Percentiles rank a stretch among this genome's conserved stretches.
These are phyloP conservation scores for Subanguina moxae DNA, from an alignment of 1,140 invertebrate species.

Conservation along the genomic window DNA sequence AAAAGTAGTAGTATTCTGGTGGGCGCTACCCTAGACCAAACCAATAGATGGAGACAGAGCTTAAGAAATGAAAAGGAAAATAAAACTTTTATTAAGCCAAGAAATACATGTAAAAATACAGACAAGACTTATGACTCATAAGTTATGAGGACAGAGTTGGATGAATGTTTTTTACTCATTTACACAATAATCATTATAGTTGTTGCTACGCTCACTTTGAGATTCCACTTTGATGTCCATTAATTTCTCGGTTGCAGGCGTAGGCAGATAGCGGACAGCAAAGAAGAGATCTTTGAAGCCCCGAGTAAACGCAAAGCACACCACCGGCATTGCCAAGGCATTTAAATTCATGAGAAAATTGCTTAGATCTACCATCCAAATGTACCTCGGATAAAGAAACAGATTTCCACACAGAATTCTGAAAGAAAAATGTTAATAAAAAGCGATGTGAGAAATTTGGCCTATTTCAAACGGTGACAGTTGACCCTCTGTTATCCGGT, in stretches of 20 bases:
- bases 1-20: too few species aligned
- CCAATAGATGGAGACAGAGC: too few species aligned
- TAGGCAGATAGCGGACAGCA: constrained; percentile 39
- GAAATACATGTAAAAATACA: too few species aligned
- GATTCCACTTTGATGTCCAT: too few species aligned
- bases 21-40: too few species aligned
- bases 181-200: too few species aligned
- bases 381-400: constrained; percentile 16
- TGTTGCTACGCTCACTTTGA: too few species aligned
- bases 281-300: constrained; percentile 42
- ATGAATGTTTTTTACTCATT: too few species aligned
- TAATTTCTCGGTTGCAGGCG: neutral
- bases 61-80: too few species aligned
- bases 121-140: too few species aligned
- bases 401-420: constrained; percentile 27
- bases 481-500: neutral
- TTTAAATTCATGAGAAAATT: constrained; percentile 39
- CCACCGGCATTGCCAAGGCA: constrained; percentile 36
- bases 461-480: neutral
- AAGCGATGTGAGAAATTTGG: neutral
- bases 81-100: too few species aligned
- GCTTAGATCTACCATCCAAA: constrained; percentile 39
- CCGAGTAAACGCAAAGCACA: constrained; percentile 42
- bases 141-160: too few species aligned
- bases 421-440: constrained; percentile 1